Percentiles rank a stretch among this genome's conserved stretches.
Conservation (phyloP, 30 jellyfish, hydroid and myxozoan species). For the Aurelia aurita region DNA sequence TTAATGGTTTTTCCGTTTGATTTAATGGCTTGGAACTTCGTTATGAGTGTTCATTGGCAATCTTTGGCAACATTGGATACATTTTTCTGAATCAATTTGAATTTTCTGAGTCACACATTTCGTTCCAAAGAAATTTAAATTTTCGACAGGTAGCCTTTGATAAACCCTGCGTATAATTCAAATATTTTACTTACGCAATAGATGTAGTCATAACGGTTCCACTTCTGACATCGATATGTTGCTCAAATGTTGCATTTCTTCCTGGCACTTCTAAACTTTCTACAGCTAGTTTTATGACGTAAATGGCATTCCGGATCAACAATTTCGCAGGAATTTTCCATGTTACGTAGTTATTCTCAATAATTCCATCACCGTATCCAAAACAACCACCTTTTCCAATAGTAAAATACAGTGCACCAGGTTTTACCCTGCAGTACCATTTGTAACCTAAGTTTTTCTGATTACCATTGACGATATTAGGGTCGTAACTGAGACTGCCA, state of each 20-base stretch:
- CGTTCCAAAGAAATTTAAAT: too few relatives aligned
- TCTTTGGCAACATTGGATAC: too few relatives aligned
- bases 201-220: constrained; percentile 34
- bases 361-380: constrained; percentile 42
- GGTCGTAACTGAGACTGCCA: constrained; percentile 51
- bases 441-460: constrained; percentile 7
- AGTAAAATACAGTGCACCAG: constrained; percentile 18
- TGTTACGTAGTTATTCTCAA: constrained; percentile 11
- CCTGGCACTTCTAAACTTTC: background rate
- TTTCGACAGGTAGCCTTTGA: too few relatives aligned
- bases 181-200: constrained; percentile 15
- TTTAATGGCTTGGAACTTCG: too few relatives aligned
- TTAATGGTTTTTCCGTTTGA: too few relatives aligned
- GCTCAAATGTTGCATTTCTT: constrained; percentile 6
- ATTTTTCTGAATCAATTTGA: too few relatives aligned
- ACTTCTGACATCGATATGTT: constrained; percentile 15
- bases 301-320: constrained; percentile 32
- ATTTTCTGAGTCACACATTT: too few relatives aligned
- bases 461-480: constrained; percentile 20
- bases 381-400: constrained; percentile 57
- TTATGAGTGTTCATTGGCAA: too few relatives aligned
- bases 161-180: too few relatives aligned
- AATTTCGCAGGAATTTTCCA: constrained; percentile 32
- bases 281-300: background rate
- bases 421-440: constrained; percentile 48